These are phyloP conservation scores for Mycteria americana DNA, from an alignment of 2,797 vertebrate genomes.

Conservation along the genomic window DNA sequence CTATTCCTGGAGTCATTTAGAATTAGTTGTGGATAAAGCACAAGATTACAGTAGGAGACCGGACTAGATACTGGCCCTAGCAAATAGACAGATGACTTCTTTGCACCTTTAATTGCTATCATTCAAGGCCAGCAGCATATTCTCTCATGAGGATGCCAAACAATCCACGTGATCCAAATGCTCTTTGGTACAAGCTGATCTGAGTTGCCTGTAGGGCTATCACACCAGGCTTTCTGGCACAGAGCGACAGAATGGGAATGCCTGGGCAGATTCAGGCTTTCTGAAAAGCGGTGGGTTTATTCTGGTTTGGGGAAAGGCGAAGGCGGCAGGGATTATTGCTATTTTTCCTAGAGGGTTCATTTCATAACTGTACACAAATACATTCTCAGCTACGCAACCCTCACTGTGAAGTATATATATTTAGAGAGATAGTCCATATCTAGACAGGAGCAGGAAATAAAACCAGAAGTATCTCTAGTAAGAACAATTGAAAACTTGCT, in stretches of 20 bases:
- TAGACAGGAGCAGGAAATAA: not conserved
- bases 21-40: slow-evolving; percentile 58
- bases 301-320: not conserved
- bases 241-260: slow-evolving; percentile 22
- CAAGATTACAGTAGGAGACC: slow-evolving; percentile 49
- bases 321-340: not conserved
- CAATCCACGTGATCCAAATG: slow-evolving; percentile 28
- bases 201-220: slow-evolving; percentile 42
- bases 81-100: slow-evolving; percentile 60
- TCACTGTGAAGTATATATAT: not conserved
- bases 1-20: slow-evolving; percentile 49
- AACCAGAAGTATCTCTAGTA: not conserved
- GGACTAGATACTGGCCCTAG: slow-evolving; percentile 28
- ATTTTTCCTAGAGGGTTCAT: not conserved
- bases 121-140: slow-evolving; percentile 55
- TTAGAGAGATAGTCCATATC: not conserved
- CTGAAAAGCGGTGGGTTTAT: slow-evolving; percentile 1
- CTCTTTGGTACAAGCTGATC: slow-evolving; percentile 53
- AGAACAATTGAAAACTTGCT: not conserved
- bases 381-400: not conserved
- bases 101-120: slow-evolving; percentile 68
- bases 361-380: not conserved
- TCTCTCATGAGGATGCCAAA: slow-evolving; percentile 65
- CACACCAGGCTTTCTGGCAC: slow-evolving; percentile 60
- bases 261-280: slow-evolving; percentile 14